Conservation (phyloP, 2,797 vertebrate genomes). For the Phrynocephalus vlangalii region DNA sequence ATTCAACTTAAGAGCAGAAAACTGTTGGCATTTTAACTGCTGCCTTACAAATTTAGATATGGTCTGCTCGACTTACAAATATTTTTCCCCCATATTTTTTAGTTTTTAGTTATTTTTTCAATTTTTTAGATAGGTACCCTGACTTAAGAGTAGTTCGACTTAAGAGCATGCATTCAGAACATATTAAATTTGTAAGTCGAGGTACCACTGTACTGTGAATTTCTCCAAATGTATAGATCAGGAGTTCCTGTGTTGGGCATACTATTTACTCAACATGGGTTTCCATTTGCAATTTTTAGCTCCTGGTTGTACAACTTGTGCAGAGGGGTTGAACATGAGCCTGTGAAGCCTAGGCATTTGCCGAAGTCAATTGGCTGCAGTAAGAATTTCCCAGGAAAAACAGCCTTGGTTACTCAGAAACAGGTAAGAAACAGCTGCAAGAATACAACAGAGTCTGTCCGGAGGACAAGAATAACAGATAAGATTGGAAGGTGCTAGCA, state of each 20-base stretch:
- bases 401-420: slow-evolving; percentile 85
- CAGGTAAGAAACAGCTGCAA: slow-evolving; percentile 79
- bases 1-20: no score
- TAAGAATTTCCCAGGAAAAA: slow-evolving; percentile 93
- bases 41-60: no score
- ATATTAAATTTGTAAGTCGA: no score
- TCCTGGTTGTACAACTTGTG: slow-evolving; percentile 94
- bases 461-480: neutral
- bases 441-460: slow-evolving; percentile 9
- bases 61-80: no score
- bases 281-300: slow-evolving; percentile 75
- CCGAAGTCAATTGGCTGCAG: slow-evolving; percentile 95
- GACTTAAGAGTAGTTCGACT: no score
- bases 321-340: slow-evolving; percentile 93
- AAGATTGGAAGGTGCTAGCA: neutral
- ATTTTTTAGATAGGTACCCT: neutral
- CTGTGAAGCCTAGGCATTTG: slow-evolving; percentile 91
- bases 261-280: slow-evolving; percentile 36
- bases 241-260: neutral
- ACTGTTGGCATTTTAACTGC: no score
- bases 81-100: no score
- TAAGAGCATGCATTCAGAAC: no score
- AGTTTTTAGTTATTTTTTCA: no score
- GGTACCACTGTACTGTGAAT: neutral
- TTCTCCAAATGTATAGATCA: neutral